A percentile compares a stretch with the other conserved stretches of the same genome.
These are phyloP conservation scores for Rhadina sibilatrix DNA, from an alignment of 2,113 vertebrate species.

Conservation along the genomic window DNA sequence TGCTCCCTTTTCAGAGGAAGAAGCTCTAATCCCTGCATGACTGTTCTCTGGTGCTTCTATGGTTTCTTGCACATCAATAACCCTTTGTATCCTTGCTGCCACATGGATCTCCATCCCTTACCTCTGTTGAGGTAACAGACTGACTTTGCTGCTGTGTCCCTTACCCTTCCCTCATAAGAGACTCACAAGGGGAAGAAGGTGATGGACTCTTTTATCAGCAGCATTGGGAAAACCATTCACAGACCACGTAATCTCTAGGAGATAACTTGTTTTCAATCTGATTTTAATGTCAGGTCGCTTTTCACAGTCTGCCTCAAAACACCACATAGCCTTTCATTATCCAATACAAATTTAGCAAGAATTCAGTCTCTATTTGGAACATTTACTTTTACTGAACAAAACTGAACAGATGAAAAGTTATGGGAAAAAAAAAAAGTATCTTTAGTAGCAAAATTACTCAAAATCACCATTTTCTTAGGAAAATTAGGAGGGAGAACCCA, in stretches of 20 bases:
- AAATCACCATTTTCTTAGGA: neutral
- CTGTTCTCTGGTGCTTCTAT: neutral
- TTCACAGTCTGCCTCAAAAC: neutral
- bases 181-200: neutral
- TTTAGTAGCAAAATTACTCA: neutral
- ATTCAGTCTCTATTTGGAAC: neutral
- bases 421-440: neutral
- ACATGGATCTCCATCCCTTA: neutral
- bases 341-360: neutral
- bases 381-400: neutral
- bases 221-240: neutral
- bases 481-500: neutral
- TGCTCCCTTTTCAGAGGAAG: neutral
- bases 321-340: neutral
- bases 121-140: neutral
- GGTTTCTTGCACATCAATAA: neutral
- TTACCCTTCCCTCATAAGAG: accelerated
- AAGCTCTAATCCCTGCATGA: neutral
- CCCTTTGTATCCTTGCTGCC: neutral
- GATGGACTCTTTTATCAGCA: neutral
- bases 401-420: neutral
- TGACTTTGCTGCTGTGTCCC: neutral
- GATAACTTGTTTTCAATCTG: neutral
- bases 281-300: neutral
- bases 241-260: neutral